These are phyloP conservation scores for Urocolius indicus DNA, from an alignment of 2,113 vertebrate species.

Conservation along the genomic window DNA sequence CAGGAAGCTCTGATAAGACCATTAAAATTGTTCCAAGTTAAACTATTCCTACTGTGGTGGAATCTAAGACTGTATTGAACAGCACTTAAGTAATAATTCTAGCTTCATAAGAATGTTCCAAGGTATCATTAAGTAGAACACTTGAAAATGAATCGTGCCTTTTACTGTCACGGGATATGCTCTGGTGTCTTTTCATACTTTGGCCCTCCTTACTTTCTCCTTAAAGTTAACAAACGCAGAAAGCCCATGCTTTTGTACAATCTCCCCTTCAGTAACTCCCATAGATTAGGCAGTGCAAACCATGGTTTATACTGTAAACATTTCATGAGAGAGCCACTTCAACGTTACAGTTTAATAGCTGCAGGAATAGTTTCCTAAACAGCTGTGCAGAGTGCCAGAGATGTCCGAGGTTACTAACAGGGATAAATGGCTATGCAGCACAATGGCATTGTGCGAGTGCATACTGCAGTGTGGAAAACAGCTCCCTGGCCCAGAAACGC, in stretches of 20 bases:
- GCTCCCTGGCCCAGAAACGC: not conserved
- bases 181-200: not conserved
- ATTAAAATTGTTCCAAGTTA: conserved; percentile 12
- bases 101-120: not conserved
- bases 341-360: not conserved
- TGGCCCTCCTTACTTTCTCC: not conserved
- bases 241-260: not conserved
- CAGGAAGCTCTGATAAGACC: conserved; percentile 15
- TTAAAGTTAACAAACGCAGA: not conserved
- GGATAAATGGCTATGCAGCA: not conserved
- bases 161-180: not conserved
- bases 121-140: not conserved
- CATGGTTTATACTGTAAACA: not conserved
- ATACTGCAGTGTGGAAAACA: not conserved
- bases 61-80: not conserved
- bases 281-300: not conserved
- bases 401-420: not conserved
- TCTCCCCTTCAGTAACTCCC: not conserved
- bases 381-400: not conserved
- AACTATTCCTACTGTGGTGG: not conserved
- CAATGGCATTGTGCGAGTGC: not conserved
- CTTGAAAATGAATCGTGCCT: conserved; percentile 24
- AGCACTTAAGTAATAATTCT: conserved; percentile 13
- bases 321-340: not conserved
- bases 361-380: not conserved